phyloP scores from a whole-genome alignment of 2,888 invertebrate species.

The Venusia cambrica region DNA sequence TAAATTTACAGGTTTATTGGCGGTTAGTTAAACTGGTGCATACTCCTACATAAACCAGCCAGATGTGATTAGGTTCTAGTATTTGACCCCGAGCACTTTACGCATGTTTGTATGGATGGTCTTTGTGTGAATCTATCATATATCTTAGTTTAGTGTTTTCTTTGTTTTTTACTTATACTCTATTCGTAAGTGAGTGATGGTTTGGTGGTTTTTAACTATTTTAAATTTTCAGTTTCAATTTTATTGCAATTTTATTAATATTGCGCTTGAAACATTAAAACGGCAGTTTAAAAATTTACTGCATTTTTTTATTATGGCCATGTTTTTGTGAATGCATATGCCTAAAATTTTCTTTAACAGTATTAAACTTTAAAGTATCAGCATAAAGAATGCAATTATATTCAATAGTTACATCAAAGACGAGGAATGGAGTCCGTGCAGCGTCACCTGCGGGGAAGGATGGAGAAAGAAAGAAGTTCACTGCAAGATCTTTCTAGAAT shows the following conservation, averaged over 20 bases:
- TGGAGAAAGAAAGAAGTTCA: slow-evolving; percentile 92
- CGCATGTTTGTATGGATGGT: slow-evolving; percentile 50
- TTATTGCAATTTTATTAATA: too few species aligned
- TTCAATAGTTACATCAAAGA: slow-evolving; percentile 92
- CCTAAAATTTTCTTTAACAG: slow-evolving; percentile 5
- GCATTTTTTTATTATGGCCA: slow-evolving; percentile 2
- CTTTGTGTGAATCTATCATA: slow-evolving; percentile 48
- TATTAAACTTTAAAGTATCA: slow-evolving; percentile 17
- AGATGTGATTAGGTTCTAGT: slow-evolving; percentile 51
- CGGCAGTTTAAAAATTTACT: too few species aligned
- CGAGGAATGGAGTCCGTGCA: slow-evolving; percentile 94
- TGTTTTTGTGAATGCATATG: slow-evolving; percentile 1
- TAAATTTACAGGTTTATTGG: slow-evolving; percentile 46
- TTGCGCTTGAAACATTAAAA: too few species aligned
- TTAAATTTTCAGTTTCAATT: too few species aligned
- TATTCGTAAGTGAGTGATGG: too few species aligned
- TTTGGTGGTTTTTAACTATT: too few species aligned
- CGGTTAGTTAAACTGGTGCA: slow-evolving; percentile 67
- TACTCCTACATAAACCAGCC: slow-evolving; percentile 81
- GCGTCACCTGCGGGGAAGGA: slow-evolving; percentile 95
- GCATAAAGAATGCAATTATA: slow-evolving; percentile 3
- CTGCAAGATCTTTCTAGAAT: slow-evolving; percentile 96
- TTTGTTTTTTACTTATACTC: slow-evolving; percentile 11
- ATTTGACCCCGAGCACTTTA: slow-evolving; percentile 55
- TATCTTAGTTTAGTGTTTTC: slow-evolving; percentile 19